Evolutionary conservation across 2,113 vertebrate genomes (phyloP).

Genomic region (Aspidoscelis tigris): DNA sequence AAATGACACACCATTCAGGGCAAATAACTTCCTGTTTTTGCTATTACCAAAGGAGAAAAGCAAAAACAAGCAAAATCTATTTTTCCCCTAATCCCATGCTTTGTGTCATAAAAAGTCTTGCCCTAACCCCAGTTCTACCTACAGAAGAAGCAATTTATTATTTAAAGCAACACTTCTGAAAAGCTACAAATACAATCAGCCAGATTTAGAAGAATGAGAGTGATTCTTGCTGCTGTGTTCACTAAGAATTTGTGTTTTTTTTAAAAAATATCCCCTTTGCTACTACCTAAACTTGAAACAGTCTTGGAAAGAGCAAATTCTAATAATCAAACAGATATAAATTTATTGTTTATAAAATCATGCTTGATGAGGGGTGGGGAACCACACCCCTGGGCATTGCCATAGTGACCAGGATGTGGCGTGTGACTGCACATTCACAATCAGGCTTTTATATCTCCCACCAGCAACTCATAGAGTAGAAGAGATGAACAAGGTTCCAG

Average conservation of each 20-base stretch:
- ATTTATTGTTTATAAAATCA: conserved; percentile 97
- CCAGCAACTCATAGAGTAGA: no score
- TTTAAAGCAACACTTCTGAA: conserved; percentile 90
- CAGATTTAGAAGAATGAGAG: conserved; percentile 95
- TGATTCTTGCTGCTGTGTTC: conserved; percentile 95
- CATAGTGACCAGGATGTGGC: no score
- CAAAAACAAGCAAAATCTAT: conserved; percentile 69
- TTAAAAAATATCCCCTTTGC: conserved; percentile 77
- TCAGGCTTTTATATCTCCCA: no score
- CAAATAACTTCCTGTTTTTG: conserved; percentile 29
- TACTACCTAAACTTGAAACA: conserved; percentile 89
- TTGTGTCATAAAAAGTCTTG: conserved; percentile 67
- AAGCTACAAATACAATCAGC: conserved; percentile 88
- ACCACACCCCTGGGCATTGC: conserved; percentile 65
- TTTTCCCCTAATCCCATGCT: conserved; percentile 81
- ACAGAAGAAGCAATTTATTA: conserved; percentile 89
- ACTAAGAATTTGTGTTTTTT: conserved; percentile 68
- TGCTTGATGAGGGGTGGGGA: conserved; percentile 83
- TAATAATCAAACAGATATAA: conserved; percentile 87
- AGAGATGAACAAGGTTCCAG: no score
- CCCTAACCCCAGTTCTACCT: conserved; percentile 85
- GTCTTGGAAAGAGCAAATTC: conserved; percentile 83
- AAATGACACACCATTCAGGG: conserved; percentile 85
- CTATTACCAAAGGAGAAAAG: not conserved
- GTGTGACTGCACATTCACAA: no score